Conservation (phyloP, 2,113 vertebrate species). For the Clarias macrocephalus region DNA sequence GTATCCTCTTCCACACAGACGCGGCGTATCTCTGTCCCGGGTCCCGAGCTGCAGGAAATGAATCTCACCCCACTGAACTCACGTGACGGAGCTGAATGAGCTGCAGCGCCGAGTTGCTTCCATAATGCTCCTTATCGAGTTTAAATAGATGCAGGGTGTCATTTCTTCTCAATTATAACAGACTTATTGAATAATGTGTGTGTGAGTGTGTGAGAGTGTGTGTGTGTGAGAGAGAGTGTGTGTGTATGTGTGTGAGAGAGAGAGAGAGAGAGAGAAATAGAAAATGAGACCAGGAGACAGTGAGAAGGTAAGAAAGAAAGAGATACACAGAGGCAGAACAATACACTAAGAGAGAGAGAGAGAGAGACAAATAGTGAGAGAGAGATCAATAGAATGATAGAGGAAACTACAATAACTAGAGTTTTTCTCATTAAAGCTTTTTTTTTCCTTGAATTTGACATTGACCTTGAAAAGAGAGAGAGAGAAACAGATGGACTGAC, state of each 20-base stretch:
- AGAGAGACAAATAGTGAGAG: not conserved
- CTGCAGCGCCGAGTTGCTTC: not conserved
- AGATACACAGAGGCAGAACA: not conserved
- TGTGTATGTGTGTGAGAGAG: not conserved
- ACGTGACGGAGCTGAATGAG: not conserved
- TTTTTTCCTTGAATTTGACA: too few relatives aligned
- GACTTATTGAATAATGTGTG: constrained; percentile 1
- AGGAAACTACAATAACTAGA: not conserved
- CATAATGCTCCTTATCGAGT: not conserved
- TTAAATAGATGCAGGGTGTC: constrained; percentile 9
- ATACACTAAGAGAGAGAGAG: not conserved
- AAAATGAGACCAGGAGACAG: not conserved
- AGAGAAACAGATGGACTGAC: not conserved
- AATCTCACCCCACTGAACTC: not conserved
- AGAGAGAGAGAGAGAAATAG: not conserved
- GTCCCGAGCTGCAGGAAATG: not conserved
- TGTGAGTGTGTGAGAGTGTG: not conserved
- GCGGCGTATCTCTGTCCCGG: not conserved
- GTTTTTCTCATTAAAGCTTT: too few relatives aligned
- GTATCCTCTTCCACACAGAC: not conserved
- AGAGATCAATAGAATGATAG: not conserved
- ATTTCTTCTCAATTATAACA: constrained; percentile 31
- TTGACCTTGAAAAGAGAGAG: not conserved
- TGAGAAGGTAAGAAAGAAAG: not conserved
- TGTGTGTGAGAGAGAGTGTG: not conserved